Base-by-base conservation (phyloP, 2,113 vertebrate genomes). In the Rousettus leschenaultii region DNA sequence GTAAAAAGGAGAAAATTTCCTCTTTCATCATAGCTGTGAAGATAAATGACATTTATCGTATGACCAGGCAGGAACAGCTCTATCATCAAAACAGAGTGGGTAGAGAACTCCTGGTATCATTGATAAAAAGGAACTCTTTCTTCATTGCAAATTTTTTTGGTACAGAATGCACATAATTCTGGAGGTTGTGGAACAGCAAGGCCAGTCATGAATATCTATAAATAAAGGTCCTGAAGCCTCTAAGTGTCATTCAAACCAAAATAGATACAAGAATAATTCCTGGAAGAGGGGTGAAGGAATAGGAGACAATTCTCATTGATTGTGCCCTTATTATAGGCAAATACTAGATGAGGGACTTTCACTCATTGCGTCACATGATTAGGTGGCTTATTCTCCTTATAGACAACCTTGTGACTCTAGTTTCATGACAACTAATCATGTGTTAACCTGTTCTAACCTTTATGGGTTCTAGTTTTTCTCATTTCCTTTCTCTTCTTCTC, bases 401-500 rank as follows among this genome's bases (percentile, higher is more conserved):
- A 71, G 35, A 84, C 30, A 89, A 51, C 16, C n/a, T 78, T 86
- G 21, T 59, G n/a, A 92, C 48, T 84, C 70, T 73, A 68, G 8
- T 82, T 96, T 95, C 66, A 30, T 89, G 85, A 95, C n/a, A 94
- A 83, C 66, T 74, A 55, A 88, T 61, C 22, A 68, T 83, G 66
- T 78, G 61, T 22, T 95, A 91, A 74, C 86, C 83, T 85, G 40
- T 77, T 19, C 57, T 86, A 93, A 83, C 55, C 90, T 95, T 95
- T 92, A 45, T 79, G 73, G 68, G 68, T 70, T 85, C 77, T 79
- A 30, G 13, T 78, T 65, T 85, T 82, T 95, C 66, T 96, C 78
- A 96, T 97, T 96, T 97, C 77, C 93, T 97, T 92, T 95, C 86
- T 92, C 75, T 92, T 96, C 68, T 94, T 96, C 51, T 89, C 61